Conservation (phyloP, 2,113 vertebrate genomes). For the Coreoperca whiteheadi region DNA sequence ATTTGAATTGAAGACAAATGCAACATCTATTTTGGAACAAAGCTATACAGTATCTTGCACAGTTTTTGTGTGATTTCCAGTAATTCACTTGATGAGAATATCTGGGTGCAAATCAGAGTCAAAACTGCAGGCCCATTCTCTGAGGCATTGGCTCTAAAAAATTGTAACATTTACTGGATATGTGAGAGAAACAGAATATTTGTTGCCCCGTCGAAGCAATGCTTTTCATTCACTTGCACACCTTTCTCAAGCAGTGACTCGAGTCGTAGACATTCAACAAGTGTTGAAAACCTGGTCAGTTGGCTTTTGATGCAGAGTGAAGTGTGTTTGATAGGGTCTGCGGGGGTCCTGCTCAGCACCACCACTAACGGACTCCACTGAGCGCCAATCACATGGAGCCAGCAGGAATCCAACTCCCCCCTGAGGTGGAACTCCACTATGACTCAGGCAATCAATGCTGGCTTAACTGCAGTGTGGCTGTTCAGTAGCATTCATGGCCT, state of each 20-base stretch:
- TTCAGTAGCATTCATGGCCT: not conserved
- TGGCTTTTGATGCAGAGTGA: slow-evolving; percentile 18
- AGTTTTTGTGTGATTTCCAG: too few species aligned
- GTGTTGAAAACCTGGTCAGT: slow-evolving; percentile 38
- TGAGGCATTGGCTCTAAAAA: not conserved
- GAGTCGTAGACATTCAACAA: not conserved
- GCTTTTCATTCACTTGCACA: slow-evolving; percentile 20
- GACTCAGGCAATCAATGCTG: slow-evolving; percentile 37
- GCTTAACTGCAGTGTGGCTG: slow-evolving; percentile 12
- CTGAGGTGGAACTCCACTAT: slow-evolving; percentile 18
- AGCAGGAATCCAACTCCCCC: slow-evolving; percentile 4
- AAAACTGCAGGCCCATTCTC: not conserved
- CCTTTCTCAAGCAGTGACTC: not conserved
- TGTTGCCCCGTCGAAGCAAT: not conserved
- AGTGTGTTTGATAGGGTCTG: slow-evolving; percentile 45
- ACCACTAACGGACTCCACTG: slow-evolving; percentile 16
- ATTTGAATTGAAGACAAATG: not conserved
- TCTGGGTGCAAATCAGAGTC: not conserved
- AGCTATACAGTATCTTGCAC: not conserved
- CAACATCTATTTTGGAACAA: not conserved
- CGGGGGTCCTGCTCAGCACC: slow-evolving; percentile 18
- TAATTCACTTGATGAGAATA: not conserved
- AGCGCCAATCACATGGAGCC: slow-evolving; percentile 54
- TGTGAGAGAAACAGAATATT: not conserved
- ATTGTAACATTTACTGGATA: not conserved